A percentile compares a stretch with the other conserved stretches of the same genome.
These are phyloP conservation scores for Drosophila albomicans DNA, from an alignment of 1,140 invertebrate genomes.

Conservation along the genomic window DNA sequence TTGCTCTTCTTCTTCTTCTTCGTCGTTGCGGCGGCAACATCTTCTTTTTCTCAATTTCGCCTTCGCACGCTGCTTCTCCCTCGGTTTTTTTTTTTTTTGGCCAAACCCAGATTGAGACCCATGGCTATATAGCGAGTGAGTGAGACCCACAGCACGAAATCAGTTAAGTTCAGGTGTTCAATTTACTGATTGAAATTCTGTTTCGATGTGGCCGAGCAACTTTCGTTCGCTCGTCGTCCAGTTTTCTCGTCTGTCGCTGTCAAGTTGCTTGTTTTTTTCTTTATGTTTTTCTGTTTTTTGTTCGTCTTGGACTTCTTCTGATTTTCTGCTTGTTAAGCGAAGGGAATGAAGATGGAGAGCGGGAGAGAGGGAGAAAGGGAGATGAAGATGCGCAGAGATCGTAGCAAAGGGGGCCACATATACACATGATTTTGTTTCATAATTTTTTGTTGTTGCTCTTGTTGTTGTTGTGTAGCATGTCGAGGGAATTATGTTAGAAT, in stretches of 20 bases:
- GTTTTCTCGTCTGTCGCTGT: constrained; percentile 20
- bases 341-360: too few relatives aligned
- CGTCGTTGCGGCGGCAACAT: constrained; percentile 39
- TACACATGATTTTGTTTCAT: constrained; percentile 64
- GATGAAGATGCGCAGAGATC: constrained; percentile 19
- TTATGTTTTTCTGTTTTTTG: constrained; percentile 2
- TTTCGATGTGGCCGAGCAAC: constrained; percentile 73
- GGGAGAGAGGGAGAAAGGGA: too few relatives aligned
- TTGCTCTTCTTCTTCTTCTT: constrained; percentile 26
- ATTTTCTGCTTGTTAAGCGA: constrained; percentile 35
- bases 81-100: neutral
- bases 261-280: constrained; percentile 7
- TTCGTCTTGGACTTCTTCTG: constrained; percentile 1
- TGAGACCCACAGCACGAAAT: constrained; percentile 69
- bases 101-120: constrained; percentile 2
- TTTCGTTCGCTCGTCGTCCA: constrained; percentile 63
- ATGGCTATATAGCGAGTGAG: neutral
- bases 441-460: constrained; percentile 60
- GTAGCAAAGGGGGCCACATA: constrained; percentile 26
- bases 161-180: constrained; percentile 82
- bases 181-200: constrained; percentile 82
- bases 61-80: constrained; percentile 58
- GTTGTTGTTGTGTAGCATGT: constrained; percentile 46
- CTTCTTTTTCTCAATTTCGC: constrained; percentile 51
- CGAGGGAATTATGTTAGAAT: constrained; percentile 76